phyloP scores from a whole-genome alignment of 1,140 invertebrate genomes.

The Tetragnatha versicolor region DNA sequence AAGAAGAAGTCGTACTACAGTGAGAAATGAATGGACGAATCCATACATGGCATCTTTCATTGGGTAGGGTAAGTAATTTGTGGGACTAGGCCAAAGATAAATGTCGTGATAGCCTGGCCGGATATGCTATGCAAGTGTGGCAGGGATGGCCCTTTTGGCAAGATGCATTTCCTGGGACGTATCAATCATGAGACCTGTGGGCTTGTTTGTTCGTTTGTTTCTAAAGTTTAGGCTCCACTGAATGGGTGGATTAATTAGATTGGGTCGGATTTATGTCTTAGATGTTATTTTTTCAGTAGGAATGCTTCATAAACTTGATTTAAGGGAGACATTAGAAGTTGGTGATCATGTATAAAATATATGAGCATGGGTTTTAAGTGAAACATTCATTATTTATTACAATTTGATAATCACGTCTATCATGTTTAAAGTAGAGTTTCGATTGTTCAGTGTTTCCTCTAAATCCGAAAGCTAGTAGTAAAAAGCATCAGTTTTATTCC shows the following conservation, averaged over 20 bases:
- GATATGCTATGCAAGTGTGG: slow-evolving; percentile 3
- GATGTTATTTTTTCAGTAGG: no score
- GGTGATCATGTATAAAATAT: not conserved
- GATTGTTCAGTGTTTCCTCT: no score
- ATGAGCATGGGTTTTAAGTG: not conserved
- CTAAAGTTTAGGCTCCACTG: no score
- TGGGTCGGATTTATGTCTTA: no score
- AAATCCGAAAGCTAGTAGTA: no score
- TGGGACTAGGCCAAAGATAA: slow-evolving; percentile 2
- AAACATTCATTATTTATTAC: not conserved
- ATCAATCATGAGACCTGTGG: no score
- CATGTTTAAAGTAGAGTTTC: no score
- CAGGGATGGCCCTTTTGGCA: not conserved
- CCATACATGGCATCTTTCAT: slow-evolving; percentile 16
- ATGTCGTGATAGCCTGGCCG: slow-evolving; percentile 2
- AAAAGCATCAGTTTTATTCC: no score
- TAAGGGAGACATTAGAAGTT: not conserved
- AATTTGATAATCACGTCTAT: no score
- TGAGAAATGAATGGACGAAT: slow-evolving; percentile 21
- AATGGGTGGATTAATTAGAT: no score
- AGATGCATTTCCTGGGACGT: slow-evolving; percentile 5
- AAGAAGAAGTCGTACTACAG: not conserved
- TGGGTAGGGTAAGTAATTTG: slow-evolving; percentile 22
- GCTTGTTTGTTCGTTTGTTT: no score
- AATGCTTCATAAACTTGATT: no score